These are phyloP conservation scores for Acipenser ruthenus DNA, from an alignment of 2,797 vertebrate genomes.

Conservation along the genomic window DNA sequence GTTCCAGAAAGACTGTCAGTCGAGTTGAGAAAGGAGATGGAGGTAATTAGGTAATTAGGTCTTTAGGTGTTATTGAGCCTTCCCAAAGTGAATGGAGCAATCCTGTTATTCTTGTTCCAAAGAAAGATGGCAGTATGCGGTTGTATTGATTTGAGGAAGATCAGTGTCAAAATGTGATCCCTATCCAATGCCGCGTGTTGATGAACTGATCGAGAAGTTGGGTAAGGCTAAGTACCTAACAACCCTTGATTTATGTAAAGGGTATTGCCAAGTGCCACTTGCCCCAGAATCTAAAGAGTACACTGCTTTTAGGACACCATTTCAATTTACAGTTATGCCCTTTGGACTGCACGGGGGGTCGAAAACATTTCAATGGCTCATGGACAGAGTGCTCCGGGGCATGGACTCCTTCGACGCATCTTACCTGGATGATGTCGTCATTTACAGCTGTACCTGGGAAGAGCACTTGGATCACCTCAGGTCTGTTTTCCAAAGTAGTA, in stretches of 20 bases:
- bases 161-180: slow-evolving; percentile 12
- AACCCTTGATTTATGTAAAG: slow-evolving; percentile 3
- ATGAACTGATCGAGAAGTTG: slow-evolving; percentile 6
- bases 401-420: neutral
- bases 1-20: slow-evolving; percentile 7
- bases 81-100: slow-evolving; percentile 22
- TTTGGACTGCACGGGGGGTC: slow-evolving; percentile 13
- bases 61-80: slow-evolving; percentile 12
- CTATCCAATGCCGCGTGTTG: slow-evolving; percentile 12
- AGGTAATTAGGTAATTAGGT: slow-evolving; percentile 19
- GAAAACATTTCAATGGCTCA: slow-evolving; percentile 11
- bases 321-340: slow-evolving; percentile 10
- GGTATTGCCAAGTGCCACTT: neutral
- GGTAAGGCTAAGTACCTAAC: neutral
- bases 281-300: neutral
- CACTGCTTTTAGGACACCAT: slow-evolving; percentile 2
- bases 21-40: slow-evolving; percentile 14
- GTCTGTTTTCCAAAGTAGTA: neutral
- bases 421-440: slow-evolving; percentile 15
- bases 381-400: slow-evolving; percentile 7
- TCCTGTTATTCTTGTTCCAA: slow-evolving; percentile 18
- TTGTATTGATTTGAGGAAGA: slow-evolving; percentile 13
- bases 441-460: slow-evolving; percentile 9
- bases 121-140: slow-evolving; percentile 12
- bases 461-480: slow-evolving; percentile 4